phyloP scores from a whole-genome alignment of 1,140 invertebrate genomes.

The Saccostrea cuccullata region DNA sequence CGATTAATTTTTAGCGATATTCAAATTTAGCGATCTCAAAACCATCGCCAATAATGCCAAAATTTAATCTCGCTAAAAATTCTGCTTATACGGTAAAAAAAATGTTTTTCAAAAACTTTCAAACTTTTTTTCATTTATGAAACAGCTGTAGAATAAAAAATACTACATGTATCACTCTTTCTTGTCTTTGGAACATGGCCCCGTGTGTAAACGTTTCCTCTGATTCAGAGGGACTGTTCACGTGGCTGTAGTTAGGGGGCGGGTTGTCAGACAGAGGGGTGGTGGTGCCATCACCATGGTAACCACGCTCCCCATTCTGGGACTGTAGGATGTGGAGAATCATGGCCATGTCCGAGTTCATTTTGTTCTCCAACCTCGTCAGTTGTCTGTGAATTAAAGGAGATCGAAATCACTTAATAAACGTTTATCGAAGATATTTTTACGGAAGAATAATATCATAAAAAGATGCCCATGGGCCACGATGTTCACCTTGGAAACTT shows the following conservation, averaged over 20 bases:
- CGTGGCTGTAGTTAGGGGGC: conserved; percentile 58
- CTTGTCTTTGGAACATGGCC: background rate
- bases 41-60: too few species aligned
- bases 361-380: conserved; percentile 74
- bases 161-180: background rate
- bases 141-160: too few species aligned
- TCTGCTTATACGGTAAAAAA: too few species aligned
- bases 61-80: too few species aligned
- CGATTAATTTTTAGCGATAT: too few species aligned
- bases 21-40: too few species aligned
- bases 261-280: conserved; percentile 49
- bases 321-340: conserved; percentile 72
- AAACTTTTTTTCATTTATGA: too few species aligned
- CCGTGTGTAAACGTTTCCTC: conserved; percentile 35
- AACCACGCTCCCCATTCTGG: conserved; percentile 51
- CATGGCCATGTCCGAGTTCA: conserved; percentile 74
- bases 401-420: background rate
- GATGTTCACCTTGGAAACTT: too few species aligned
- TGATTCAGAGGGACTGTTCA: conserved; percentile 40
- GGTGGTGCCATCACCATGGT: conserved; percentile 35
- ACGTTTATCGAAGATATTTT: too few species aligned
- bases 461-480: too few species aligned
- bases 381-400: conserved; percentile 66
- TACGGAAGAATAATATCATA: too few species aligned
- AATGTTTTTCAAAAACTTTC: too few species aligned